Evolutionary conservation across 1,140 invertebrate species (phyloP), one percentile per base, ranked within the genome.

Genomic region (Asbolus verrucosus): DNA sequence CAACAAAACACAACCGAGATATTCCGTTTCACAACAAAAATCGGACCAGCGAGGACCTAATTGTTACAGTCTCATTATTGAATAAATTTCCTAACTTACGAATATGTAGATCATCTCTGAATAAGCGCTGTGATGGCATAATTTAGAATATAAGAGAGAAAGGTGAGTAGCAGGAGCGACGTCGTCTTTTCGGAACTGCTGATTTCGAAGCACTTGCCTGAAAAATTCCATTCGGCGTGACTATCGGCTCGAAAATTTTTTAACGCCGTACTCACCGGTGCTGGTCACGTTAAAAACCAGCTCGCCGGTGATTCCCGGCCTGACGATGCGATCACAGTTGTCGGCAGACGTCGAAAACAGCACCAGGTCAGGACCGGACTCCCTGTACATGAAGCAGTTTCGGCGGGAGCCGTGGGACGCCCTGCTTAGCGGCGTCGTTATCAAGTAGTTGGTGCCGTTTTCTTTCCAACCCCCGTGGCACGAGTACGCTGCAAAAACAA

Each of bases 401-500:
- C 87, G 82, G 6, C 86, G 81, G 15, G 86, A 84, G 8, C 84
- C 84, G 43, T 84, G 84, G 50, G 84, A 83, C 75, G 85, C 81
- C 69, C 85, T 81, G 70, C 86, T 87, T 60, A 90, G 80, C 15
- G 90, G 90, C 36, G 90, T 90, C 19, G 91, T 91, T 72, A 94
- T 90, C 71, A 94, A 85, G 81, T 89, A 94, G 71, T 90, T 89
- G 5, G 89, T 89, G 21, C 85, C 86, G 65, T 87, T 89, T 75
- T 91, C 90, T 36, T 85, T 83, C 92, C 92, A 94, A 70, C 87
- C 87, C 69, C 92, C 93, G 78, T 94, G 92, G 82, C 93, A 95
- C 1, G 91, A 92, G 82, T 94, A 95, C 73, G 90, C 93, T 94
- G 83, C 4, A 84, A 82, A 15, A 21, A 27, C 24, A 27, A 3